Conservation (phyloP, 2,888 invertebrate genomes). For the Drosophila parthenogenetica region DNA sequence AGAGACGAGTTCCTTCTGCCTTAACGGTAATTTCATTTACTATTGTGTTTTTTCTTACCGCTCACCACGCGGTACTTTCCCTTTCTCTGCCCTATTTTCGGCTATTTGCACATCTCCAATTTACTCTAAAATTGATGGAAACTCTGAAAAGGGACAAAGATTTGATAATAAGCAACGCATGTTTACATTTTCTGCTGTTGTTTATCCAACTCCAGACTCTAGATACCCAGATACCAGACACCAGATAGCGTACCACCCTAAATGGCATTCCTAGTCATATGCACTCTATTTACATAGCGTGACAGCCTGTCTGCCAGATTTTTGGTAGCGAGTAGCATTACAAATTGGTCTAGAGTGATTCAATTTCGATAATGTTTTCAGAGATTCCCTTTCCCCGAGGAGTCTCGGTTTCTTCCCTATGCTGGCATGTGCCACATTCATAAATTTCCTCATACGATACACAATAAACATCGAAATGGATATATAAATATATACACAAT, state of each 20-base stretch:
- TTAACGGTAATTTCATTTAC: slow-evolving; percentile 64
- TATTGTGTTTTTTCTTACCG: slow-evolving; percentile 32
- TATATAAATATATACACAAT: slow-evolving; percentile 25
- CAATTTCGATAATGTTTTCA: slow-evolving; percentile 69
- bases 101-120: slow-evolving; percentile 36
- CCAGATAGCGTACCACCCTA: slow-evolving; percentile 11
- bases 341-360: slow-evolving; percentile 79
- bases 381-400: slow-evolving; percentile 21
- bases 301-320: slow-evolving; percentile 53
- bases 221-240: background rate
- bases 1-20: slow-evolving; percentile 39
- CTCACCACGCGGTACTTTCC: slow-evolving; percentile 19
- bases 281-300: slow-evolving; percentile 29
- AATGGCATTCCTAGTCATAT: slow-evolving; percentile 17
- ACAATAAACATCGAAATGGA: slow-evolving; percentile 51
- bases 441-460: slow-evolving; percentile 54
- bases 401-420: background rate
- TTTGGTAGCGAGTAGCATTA: slow-evolving; percentile 56
- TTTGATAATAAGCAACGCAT: slow-evolving; percentile 44
- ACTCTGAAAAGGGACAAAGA: slow-evolving; percentile 9
- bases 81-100: background rate
- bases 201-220: slow-evolving; percentile 22
- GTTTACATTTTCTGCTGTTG: slow-evolving; percentile 61
- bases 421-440: slow-evolving; percentile 33
- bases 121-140: slow-evolving; percentile 63